phyloP scores from a whole-genome alignment of 2,888 invertebrate genomes.

The Patella pellucida region DNA sequence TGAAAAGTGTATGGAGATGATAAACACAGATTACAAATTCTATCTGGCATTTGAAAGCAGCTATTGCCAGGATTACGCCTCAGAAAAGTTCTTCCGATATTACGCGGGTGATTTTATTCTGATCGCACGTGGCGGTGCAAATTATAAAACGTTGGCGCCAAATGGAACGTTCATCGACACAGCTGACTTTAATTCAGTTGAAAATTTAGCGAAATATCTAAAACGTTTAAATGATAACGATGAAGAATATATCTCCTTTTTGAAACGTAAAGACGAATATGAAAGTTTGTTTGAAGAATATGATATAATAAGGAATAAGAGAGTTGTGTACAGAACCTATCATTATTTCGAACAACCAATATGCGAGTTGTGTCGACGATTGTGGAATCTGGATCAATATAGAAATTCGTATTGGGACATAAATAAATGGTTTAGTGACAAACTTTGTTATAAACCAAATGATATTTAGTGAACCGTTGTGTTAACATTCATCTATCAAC shows the following conservation, averaged over 20 bases:
- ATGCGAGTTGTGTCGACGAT: constrained; percentile 31
- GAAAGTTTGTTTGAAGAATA: constrained; percentile 23
- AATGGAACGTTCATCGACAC: constrained; percentile 24
- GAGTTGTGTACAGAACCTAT: constrained; percentile 21
- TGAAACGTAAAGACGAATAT: constrained; percentile 28
- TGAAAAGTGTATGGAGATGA: background rate
- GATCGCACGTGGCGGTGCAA: constrained; percentile 6
- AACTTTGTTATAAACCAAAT: background rate
- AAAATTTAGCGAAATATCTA: constrained; percentile 28
- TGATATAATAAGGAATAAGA: constrained; percentile 6
- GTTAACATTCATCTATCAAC: background rate
- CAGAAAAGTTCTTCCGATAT: constrained; percentile 16
- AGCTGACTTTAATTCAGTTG: constrained; percentile 20
- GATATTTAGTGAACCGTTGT: background rate
- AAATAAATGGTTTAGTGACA: background rate
- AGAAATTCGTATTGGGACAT: constrained; percentile 13
- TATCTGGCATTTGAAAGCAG: constrained; percentile 19
- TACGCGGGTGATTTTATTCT: constrained; percentile 10
- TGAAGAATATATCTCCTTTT: constrained; percentile 21
- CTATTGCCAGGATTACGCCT: constrained; percentile 15
- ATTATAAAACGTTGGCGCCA: constrained; percentile 15
- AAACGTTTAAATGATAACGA: constrained; percentile 21
- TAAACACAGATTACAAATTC: constrained; percentile 13
- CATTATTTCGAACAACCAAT: constrained; percentile 26
- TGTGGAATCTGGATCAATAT: constrained; percentile 32